Conservation (phyloP, 2,797 vertebrate genomes). For the Cyprinodon diabolis region DNA sequence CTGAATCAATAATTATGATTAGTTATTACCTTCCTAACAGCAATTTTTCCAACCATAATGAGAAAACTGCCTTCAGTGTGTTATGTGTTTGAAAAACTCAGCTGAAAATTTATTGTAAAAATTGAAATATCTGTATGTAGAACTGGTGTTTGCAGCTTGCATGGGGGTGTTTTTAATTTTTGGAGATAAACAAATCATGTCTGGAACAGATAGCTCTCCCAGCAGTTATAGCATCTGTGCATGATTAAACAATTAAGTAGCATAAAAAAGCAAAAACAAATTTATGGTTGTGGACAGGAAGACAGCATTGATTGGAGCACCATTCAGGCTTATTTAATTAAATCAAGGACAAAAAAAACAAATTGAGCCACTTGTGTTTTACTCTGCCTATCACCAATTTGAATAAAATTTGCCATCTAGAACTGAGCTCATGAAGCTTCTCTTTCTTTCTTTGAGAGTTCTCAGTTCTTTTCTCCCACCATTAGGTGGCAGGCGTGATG, state of each 20-base stretch:
- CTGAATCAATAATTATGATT: constrained; percentile 10
- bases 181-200: background rate
- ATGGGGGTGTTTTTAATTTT: constrained; percentile 15
- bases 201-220: background rate
- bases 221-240: constrained; percentile 12
- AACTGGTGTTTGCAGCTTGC: background rate
- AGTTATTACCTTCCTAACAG: constrained; percentile 1
- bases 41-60: background rate
- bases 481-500: constrained; percentile 79
- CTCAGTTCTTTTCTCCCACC: constrained; percentile 34
- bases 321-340: constrained; percentile 36
- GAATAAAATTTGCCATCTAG: constrained; percentile 50
- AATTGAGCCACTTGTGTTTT: constrained; percentile 34
- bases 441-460: background rate
- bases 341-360: constrained; percentile 5
- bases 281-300: constrained; percentile 18
- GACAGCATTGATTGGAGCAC: constrained; percentile 17
- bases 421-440: constrained; percentile 43
- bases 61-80: constrained; percentile 9
- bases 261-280: constrained; percentile 7
- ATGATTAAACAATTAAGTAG: constrained; percentile 26
- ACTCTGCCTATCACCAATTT: constrained; percentile 37
- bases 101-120: constrained; percentile 2
- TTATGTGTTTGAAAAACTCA: constrained; percentile 13
- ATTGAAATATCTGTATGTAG: constrained; percentile 14